Conservation (phyloP, 2,113 vertebrate species). For the Centropus bengalensis region DNA sequence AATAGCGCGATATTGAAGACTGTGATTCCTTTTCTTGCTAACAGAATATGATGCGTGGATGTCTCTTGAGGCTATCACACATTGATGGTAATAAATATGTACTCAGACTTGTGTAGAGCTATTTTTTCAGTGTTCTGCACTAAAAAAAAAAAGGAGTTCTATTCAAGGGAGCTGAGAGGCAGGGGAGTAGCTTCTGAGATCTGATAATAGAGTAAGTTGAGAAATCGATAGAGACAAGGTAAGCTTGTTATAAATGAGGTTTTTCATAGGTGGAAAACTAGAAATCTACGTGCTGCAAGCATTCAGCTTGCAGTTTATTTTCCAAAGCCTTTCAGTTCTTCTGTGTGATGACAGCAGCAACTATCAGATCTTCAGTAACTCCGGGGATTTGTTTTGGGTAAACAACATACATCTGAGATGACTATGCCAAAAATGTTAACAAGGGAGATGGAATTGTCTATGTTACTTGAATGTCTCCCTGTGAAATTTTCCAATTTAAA, state of each 20-base stretch:
- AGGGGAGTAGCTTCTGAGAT: not conserved
- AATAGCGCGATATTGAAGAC: slow-evolving; percentile 15
- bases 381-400: slow-evolving; percentile 20
- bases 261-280: not conserved
- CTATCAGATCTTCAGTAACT: slow-evolving; percentile 42
- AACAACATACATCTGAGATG: not conserved
- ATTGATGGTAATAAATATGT: slow-evolving; percentile 39
- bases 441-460: slow-evolving; percentile 27
- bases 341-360: not conserved
- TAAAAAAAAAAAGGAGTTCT: not conserved
- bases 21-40: slow-evolving; percentile 34
- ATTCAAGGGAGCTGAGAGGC: not conserved
- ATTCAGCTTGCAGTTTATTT: not conserved
- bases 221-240: not conserved
- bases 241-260: not conserved
- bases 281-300: not conserved
- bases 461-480: not conserved
- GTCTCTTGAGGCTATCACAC: not conserved
- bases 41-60: slow-evolving; percentile 16
- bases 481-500: not conserved
- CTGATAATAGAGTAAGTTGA: not conserved
- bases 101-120: not conserved
- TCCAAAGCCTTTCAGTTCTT: not conserved
- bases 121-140: slow-evolving; percentile 18
- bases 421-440: not conserved